phyloP scores from a whole-genome alignment of 2,113 vertebrate genomes.

The Vidua chalybeata region DNA sequence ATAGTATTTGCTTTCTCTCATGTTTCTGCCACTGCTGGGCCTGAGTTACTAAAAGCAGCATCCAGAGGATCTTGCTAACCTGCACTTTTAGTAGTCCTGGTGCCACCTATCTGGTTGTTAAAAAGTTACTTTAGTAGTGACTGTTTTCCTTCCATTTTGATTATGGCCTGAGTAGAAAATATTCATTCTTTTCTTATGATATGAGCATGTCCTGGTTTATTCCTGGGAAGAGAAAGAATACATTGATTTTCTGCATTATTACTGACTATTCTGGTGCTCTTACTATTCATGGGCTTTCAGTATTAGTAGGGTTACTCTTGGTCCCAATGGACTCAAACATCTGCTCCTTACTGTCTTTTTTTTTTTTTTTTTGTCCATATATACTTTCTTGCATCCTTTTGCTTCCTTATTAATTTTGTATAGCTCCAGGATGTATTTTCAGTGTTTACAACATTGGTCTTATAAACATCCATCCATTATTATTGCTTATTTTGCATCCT shows the following conservation, averaged over 20 bases:
- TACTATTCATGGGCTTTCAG: not conserved
- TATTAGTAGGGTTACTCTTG: not conserved
- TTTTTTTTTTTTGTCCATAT: not conserved
- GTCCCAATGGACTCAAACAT: not conserved
- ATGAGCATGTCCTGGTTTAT: not conserved
- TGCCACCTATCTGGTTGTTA: not conserved
- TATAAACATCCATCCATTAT: not conserved
- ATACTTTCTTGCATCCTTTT: not conserved
- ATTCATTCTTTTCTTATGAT: not conserved
- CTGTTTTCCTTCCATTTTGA: not conserved
- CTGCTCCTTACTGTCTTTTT: not conserved
- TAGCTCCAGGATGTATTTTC: not conserved
- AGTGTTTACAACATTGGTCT: not conserved
- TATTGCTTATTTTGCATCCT: not conserved
- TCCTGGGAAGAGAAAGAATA: not conserved
- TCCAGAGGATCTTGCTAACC: not conserved
- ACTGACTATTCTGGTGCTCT: not conserved
- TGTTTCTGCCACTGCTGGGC: not conserved
- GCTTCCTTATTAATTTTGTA: not conserved
- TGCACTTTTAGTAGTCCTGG: not conserved
- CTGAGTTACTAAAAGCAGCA: not conserved
- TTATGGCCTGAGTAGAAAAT: not conserved
- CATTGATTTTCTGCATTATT: not conserved
- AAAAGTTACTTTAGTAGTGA: not conserved
- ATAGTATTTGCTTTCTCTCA: constrained; percentile 14